Evolutionary conservation across 2,113 vertebrate genomes (phyloP).

Genomic region (Mus spicilegus): DNA sequence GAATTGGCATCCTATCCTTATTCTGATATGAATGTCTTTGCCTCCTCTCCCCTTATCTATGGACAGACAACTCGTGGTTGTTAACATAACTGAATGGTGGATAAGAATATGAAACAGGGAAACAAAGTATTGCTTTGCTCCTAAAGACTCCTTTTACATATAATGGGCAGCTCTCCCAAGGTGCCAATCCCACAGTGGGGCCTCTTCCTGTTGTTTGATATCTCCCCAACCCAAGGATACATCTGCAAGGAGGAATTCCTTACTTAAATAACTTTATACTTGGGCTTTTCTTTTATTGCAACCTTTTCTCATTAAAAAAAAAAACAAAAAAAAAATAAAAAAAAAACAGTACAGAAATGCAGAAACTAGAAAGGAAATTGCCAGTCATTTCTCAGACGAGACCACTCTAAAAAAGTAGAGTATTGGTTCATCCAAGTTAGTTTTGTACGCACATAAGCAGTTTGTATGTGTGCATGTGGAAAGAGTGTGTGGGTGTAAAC

Average conservation of each 20-base stretch:
- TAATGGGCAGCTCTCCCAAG: conserved; percentile 60
- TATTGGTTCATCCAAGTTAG: conserved; percentile 1
- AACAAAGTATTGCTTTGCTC: conserved; percentile 54
- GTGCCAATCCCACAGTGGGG: conserved; percentile 61
- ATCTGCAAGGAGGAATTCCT: conserved; percentile 71
- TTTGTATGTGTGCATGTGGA: not conserved
- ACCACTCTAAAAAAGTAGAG: not conserved
- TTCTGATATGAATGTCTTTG: conserved; percentile 51
- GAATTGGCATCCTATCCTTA: conserved; percentile 1
- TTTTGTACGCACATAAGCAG: not conserved
- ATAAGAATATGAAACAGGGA: conserved; percentile 64
- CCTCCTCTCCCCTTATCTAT: conserved; percentile 67
- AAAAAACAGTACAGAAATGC: conserved; percentile 49
- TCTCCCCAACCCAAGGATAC: conserved; percentile 75
- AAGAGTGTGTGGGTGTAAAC: not conserved
- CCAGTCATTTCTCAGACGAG: not conserved
- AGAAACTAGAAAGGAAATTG: conserved; percentile 49
- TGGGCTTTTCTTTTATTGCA: not conserved
- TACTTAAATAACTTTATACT: conserved; percentile 57
- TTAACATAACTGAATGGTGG: conserved; percentile 73
- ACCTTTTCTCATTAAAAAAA: conserved; percentile 59
- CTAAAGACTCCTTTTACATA: conserved; percentile 72
- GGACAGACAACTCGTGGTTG: conserved; percentile 65
- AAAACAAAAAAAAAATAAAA: conserved; percentile 63
- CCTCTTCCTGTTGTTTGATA: conserved; percentile 74